These are phyloP conservation scores for Epizoanthus illoricatus DNA, from an alignment of 92 coral and sea anemone genomes.

Conservation along the genomic window DNA sequence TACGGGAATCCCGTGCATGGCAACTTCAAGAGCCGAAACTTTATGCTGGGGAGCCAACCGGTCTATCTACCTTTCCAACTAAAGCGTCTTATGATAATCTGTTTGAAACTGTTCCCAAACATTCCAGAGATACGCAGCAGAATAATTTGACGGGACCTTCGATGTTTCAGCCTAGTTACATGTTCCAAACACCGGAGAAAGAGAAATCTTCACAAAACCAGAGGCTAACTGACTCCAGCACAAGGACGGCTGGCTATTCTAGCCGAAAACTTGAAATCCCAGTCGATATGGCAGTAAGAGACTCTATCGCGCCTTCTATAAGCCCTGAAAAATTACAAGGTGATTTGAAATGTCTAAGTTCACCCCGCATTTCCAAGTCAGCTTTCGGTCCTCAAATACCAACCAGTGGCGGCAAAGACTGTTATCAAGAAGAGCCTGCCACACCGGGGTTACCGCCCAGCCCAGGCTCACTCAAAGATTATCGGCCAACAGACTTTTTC, in stretches of 20 bases:
- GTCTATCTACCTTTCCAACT: not conserved
- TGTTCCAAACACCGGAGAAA: constrained; percentile 51
- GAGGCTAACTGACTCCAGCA: not conserved
- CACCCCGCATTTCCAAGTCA: not conserved
- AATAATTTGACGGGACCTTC: constrained; percentile 33
- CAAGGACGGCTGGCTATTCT: constrained; percentile 31
- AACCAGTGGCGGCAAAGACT: not conserved
- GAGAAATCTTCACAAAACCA: constrained; percentile 22
- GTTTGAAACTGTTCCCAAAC: not conserved
- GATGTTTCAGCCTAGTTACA: constrained; percentile 28
- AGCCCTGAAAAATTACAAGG: not conserved
- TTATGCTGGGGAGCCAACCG: not conserved
- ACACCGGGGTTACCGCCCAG: constrained; percentile 46
- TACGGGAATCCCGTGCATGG: not conserved
- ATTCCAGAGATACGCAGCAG: constrained; percentile 24
- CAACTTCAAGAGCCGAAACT: not conserved
- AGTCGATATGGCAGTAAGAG: constrained; percentile 57
- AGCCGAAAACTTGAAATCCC: constrained; percentile 51
- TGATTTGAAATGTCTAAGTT: not conserved
- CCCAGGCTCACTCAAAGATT: constrained; percentile 58
- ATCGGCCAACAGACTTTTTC: constrained; percentile 54
- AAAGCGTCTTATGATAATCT: not conserved
- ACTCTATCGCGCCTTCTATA: not conserved
- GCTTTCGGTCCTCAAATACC: too few species aligned
- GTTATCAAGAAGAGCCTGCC: not conserved